These are phyloP conservation scores for Noctua pronuba DNA, from an alignment of 2,888 invertebrate genomes.

Conservation along the genomic window DNA sequence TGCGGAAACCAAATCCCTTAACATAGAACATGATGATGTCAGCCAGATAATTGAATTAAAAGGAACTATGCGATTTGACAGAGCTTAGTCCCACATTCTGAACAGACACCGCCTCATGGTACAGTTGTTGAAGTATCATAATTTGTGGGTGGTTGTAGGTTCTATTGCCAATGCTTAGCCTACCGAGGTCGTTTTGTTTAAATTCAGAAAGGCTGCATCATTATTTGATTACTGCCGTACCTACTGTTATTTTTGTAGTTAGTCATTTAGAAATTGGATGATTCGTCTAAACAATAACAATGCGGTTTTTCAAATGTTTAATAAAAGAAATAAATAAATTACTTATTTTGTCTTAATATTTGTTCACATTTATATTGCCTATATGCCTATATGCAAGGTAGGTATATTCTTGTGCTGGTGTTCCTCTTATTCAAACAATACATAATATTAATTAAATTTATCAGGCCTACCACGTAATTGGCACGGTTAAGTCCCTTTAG, in stretches of 20 bases:
- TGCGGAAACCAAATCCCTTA: too few species aligned
- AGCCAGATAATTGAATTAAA: background rate
- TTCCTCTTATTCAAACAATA: slow-evolving; percentile 22
- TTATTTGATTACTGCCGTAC: too few species aligned
- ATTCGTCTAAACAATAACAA: background rate
- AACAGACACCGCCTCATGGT: background rate
- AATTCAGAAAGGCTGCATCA: background rate
- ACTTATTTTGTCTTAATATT: slow-evolving; percentile 5
- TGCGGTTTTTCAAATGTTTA: background rate
- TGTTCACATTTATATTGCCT: background rate
- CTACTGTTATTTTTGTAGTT: background rate
- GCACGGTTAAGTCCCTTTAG: slow-evolving; percentile 29
- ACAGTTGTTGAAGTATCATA: background rate
- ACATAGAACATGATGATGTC: background rate
- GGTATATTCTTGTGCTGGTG: background rate
- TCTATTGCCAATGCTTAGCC: background rate
- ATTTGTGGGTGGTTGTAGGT: background rate
- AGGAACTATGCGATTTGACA: background rate
- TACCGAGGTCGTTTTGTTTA: background rate
- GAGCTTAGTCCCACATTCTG: background rate
- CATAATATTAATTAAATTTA: background rate
- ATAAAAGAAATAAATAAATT: background rate
- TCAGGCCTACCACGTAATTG: background rate
- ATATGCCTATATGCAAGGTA: background rate
- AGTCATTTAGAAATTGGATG: background rate